A percentile compares a stretch with the other conserved stretches of the same genome.
phyloP scores from a whole-genome alignment of 2,113 vertebrate genomes.

The Athene cunicularia region DNA sequence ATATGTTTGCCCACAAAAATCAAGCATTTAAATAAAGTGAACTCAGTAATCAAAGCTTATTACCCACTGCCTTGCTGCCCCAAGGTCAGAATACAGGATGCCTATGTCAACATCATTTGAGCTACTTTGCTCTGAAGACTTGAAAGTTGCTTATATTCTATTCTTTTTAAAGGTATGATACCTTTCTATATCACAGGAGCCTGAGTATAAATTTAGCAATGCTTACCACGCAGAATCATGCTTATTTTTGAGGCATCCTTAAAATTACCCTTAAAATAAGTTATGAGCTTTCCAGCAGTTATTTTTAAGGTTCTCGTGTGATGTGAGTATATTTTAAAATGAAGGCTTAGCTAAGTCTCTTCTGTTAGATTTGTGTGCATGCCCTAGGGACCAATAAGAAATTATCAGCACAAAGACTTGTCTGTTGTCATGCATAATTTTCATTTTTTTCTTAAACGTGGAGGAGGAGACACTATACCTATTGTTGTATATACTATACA shows the following conservation, averaged over 20 bases:
- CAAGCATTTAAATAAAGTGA: constrained; percentile 27
- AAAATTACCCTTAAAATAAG: background rate
- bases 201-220: background rate
- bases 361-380: background rate
- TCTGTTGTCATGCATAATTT: background rate
- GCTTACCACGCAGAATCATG: background rate
- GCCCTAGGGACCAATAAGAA: background rate
- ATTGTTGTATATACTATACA: background rate
- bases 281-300: background rate
- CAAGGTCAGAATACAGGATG: background rate
- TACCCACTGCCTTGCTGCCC: constrained; percentile 1
- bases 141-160: background rate
- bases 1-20: constrained; percentile 24
- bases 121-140: background rate
- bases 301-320: background rate
- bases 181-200: background rate
- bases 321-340: background rate
- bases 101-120: background rate
- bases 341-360: background rate
- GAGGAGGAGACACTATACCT: background rate
- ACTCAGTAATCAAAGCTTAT: constrained; percentile 27
- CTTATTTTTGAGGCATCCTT: background rate
- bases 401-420: background rate
- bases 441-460: background rate
- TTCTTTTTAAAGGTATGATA: background rate